Conservation (phyloP, 2,797 vertebrate genomes). For the Lutjanus campechanus region DNA sequence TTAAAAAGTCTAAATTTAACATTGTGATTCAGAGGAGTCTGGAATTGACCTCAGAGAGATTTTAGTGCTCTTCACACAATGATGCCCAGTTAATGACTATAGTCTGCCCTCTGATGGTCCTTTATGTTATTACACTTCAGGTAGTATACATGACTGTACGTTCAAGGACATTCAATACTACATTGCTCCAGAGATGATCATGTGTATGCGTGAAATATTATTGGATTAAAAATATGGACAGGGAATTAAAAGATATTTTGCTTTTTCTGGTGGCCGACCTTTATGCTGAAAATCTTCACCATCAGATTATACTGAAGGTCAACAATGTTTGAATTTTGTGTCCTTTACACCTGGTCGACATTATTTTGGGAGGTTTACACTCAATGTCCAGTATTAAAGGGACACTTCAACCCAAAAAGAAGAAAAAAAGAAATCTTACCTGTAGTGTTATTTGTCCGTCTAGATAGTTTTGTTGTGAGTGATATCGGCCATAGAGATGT, state of each 20-base stretch:
- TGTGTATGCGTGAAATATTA: background rate
- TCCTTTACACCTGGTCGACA: background rate
- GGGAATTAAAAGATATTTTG: background rate
- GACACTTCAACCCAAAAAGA: too few relatives aligned
- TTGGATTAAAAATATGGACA: slow-evolving; percentile 2
- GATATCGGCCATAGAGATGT: too few relatives aligned
- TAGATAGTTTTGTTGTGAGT: too few relatives aligned
- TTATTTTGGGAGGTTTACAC: slow-evolving; percentile 1
- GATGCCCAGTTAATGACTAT: slow-evolving; percentile 17
- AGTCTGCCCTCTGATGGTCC: slow-evolving; percentile 65
- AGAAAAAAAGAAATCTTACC: too few relatives aligned
- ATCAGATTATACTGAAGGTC: background rate
- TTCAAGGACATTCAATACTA: slow-evolving; percentile 40
- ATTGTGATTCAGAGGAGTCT: background rate
- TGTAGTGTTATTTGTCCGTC: too few relatives aligned
- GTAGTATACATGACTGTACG: slow-evolving; percentile 2
- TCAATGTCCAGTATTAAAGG: background rate
- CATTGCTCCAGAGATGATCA: slow-evolving; percentile 19
- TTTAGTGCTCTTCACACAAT: slow-evolving; percentile 9
- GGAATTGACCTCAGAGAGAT: background rate
- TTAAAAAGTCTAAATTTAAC: background rate
- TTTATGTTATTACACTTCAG: slow-evolving; percentile 20
- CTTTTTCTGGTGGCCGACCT: background rate
- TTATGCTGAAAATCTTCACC: background rate
- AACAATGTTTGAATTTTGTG: background rate